Base-by-base conservation (phyloP, 2,888 invertebrate species). In the Lottia gigantea region DNA sequence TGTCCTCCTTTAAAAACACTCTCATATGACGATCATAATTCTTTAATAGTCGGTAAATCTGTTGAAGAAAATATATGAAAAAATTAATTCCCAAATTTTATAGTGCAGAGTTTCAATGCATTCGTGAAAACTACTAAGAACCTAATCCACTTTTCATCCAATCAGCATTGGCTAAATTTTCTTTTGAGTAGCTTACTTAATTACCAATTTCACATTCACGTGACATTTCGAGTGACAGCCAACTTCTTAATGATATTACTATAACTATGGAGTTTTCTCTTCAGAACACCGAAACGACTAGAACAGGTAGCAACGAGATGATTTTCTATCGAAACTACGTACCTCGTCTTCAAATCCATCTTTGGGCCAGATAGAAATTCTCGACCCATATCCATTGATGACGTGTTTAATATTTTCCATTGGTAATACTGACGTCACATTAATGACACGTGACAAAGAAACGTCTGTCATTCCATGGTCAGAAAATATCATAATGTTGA, bases 381-480 rank as follows among this genome's bases (percentile, higher is more conserved):
- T 76, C 12, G 77, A 71, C 16, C 77, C 76, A 23, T 68, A 68
- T 46, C 72, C 73, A 62, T 78, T 79, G 8, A 76, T 66, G 15
- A 79, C 75, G 26, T 73, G 68, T 16, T 73, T 65, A 2, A 79
- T 70, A n/a, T 75, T 71, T 2, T 66, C 46, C 67, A 74, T 72
- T 40, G 76, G 65, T 11, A 82, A 19, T 2, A 65, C 71, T 16
- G 71, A 64, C 8, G 74, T 77, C 11, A 81, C 70, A 46, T 80
- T 76, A 12, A 80, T 73, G 14, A 74, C 72, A 19, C 76, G 70
- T 16, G 62, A 67, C 3, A 64, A 61, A 11, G 78, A 74, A 0
- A 82, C 64, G 26, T 76, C 62, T 0, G 79, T 70, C 80, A 80
- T 79, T 8, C 82, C 82, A 62, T 82, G 82, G 61, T 81, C 81